Evolutionary conservation across 2,888 invertebrate species (phyloP), one percentile per base, ranked within the genome.

Genomic region (Drosophila neutralis): DNA sequence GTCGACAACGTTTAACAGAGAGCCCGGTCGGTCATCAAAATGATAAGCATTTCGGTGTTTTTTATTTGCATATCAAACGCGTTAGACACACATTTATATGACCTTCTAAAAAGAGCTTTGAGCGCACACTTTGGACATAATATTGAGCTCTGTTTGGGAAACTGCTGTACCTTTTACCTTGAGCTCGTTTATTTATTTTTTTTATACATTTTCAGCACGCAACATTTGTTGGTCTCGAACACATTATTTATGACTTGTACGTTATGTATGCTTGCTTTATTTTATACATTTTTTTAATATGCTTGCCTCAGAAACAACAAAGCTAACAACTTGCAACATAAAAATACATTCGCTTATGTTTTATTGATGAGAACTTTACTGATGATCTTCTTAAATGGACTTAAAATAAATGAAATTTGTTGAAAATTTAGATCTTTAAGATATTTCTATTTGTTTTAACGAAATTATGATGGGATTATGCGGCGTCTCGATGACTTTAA

Each of bases 41-140:
- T 58, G 76, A 72, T 74, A 83, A 77, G 67, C 67, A 40, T 60
- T 72, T 33, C 24, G 38, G 13, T 56, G 18, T 53, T 75, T 73
- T 80, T 63, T 71, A 83, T 85, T 83, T 85, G 81, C 85, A 83
- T 84, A 83, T 75, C 51, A 83, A 83, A 81, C 71, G 69, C 83
- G 70, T 83, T 79, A 84, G 69, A 68, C 60, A 78, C 63, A 78
- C 67, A 78, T 78, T 78, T 78, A 73, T 76, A 64, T 65, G 73
- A 65, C 45, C 69, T 61, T 42, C 57, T 52, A 27, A 52, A 57
- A 40, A 40, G 29, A 31, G 66, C 65, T 51, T 21, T 27, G 53
- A 31, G 35, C 36, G 36, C 64, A 51, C 49, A 76, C 48, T 59
- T 75, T 71, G 82, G 70, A 66, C 80, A 82, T 82, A 69, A 80